phyloP scores from a whole-genome alignment of 2,888 invertebrate species.

The Mythimna loreyi region DNA sequence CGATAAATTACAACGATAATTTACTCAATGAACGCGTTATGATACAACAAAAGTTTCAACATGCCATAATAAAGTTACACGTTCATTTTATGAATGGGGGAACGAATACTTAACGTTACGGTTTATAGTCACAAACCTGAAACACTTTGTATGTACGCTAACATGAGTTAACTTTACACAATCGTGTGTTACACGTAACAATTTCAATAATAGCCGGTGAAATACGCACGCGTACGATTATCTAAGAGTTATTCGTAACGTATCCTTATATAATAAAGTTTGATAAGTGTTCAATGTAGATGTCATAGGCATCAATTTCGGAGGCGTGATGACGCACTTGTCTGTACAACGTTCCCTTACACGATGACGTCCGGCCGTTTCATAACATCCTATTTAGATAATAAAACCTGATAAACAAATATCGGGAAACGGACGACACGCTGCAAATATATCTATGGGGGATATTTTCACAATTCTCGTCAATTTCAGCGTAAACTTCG shows the following conservation, averaged over 20 bases:
- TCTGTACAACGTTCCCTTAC: conserved; percentile 70
- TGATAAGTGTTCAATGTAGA: conserved; percentile 60
- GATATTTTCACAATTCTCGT: conserved; percentile 72
- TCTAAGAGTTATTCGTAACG: conserved; percentile 56
- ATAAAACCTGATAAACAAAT: conserved; percentile 78
- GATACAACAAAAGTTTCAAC: conserved; percentile 29
- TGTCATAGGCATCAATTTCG: conserved; percentile 67
- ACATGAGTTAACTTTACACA: conserved; percentile 15
- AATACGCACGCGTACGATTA: conserved; percentile 46
- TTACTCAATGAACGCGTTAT: conserved; percentile 24
- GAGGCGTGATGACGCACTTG: conserved; percentile 80
- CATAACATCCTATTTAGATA: conserved; percentile 83
- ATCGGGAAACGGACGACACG: conserved; percentile 67
- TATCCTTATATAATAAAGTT: conserved; percentile 58
- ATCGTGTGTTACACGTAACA: conserved; percentile 26
- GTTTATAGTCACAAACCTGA: conserved; percentile 22
- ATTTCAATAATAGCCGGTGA: conserved; percentile 21
- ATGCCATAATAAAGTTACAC: conserved; percentile 36
- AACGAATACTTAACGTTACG: conserved; percentile 19
- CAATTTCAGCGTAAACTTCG: conserved; percentile 62
- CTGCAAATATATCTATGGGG: conserved; percentile 73
- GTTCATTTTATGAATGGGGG: conserved; percentile 31
- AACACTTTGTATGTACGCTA: conserved; percentile 7
- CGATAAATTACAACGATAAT: conserved; percentile 22
- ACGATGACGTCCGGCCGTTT: conserved; percentile 78